Base-by-base conservation (phyloP, 2,113 vertebrate genomes). In the Bujurquina vittata region DNA sequence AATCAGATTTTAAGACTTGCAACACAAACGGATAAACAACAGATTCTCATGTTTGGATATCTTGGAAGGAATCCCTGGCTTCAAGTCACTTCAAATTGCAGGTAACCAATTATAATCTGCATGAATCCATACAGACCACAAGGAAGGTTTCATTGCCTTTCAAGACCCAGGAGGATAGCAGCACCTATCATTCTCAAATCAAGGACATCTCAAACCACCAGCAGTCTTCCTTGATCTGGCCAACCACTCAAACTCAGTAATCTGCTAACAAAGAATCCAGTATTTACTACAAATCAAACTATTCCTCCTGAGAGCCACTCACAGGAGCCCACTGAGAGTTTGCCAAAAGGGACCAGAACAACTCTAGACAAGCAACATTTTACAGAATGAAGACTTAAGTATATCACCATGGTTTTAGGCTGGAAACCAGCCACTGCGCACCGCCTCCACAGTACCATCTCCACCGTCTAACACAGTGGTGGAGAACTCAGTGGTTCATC, bases 11-110 rank as follows among this genome's bases (percentile, higher is more conserved):
- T 78, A 73, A 55, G 40, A 72, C 58, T 6, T 20, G 31, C 49
- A 17, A 79, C 6, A 0, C 35, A 81, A 29, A 77, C 5, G 37
- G 37, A 85, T 55, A 77, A 88, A 90, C 82, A 91, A 77, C 81
- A 84, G 67, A 87, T 87, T 37, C 74, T 76, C 33, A 63, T 17
- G 67, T 83, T 26, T 26, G 33, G 20, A 37, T 61, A 40, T 54
- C 60, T 58, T 72, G 46, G 23, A 67, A 61, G 31, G 17, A n/a
- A 29, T 80, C 9, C 40, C 35, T 22, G 14, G 35, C 43, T 75
- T 84, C 5, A 43, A 2, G 23, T 26, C 9, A 17, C 4, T 80
- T 80, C 37, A n/a, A 59, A 49, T 63, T 69, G 3, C 40, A 52
- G 65, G 43, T 31, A 59, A 11, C 22, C 37, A 49, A 69, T 58